phyloP scores from a whole-genome alignment of 2,888 invertebrate species.

The Lathronympha strigana region DNA sequence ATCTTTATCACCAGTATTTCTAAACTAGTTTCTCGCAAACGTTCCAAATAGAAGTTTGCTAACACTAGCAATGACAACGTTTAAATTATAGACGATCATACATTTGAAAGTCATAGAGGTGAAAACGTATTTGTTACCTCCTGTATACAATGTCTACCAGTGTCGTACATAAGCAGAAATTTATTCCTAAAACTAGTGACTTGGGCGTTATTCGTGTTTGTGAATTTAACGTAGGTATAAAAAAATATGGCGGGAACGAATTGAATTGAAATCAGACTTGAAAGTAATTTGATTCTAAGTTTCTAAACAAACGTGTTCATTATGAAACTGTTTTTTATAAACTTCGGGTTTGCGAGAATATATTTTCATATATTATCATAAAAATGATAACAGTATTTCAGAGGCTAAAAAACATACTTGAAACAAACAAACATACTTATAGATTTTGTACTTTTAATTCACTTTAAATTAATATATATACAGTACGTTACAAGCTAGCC shows the following conservation, averaged over 20 bases:
- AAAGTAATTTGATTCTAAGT: no score
- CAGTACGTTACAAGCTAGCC: no score
- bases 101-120: constrained; percentile 20
- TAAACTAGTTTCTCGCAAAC: not conserved
- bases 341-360: no score
- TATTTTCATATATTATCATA: no score
- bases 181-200: constrained; percentile 28
- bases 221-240: not conserved
- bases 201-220: not conserved
- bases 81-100: constrained; percentile 13
- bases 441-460: no score
- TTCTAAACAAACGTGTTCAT: no score
- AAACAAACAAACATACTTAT: no score
- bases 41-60: not conserved
- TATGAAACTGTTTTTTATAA: no score
- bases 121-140: constrained; percentile 16
- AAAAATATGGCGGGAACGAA: not conserved
- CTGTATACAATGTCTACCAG: constrained; percentile 22
- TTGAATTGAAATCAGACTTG: no score
- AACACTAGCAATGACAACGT: not conserved
- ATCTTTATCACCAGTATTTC: not conserved
- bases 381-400: no score
- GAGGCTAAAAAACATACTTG: no score
- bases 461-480: no score
- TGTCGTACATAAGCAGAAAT: constrained; percentile 16